These are phyloP conservation scores for Rhadinocentrus ornatus DNA, from an alignment of 2,797 vertebrate species.

Conservation along the genomic window DNA sequence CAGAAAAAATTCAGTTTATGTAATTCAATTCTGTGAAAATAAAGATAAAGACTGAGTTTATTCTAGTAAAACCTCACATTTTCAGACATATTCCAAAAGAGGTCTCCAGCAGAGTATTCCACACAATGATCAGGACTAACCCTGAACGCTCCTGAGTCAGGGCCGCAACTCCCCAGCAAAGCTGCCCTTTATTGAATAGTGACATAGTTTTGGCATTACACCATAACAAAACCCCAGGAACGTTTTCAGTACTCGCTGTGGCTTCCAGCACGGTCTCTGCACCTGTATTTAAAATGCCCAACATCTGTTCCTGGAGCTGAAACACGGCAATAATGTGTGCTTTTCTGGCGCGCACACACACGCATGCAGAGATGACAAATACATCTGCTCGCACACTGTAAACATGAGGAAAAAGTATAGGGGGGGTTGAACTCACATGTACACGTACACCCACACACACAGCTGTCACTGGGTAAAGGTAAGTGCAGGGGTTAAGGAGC, in stretches of 20 bases:
- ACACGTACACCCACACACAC: conserved; percentile 18
- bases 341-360: conserved; percentile 49
- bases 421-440: conserved; percentile 17
- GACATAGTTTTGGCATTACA: conserved; percentile 72
- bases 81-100: neutral
- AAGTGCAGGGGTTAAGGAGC: conserved; percentile 73
- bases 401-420: conserved; percentile 31
- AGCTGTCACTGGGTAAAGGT: conserved; percentile 70
- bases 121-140: conserved; percentile 24
- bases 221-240: conserved; percentile 61
- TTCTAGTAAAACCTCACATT: neutral
- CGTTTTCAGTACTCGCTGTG: conserved; percentile 68
- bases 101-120: conserved; percentile 6
- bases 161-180: conserved; percentile 24
- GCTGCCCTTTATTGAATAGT: conserved; percentile 65
- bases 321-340: conserved; percentile 68
- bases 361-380: conserved; percentile 31
- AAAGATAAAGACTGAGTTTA: neutral
- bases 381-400: conserved; percentile 39
- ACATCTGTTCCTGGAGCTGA: conserved; percentile 77
- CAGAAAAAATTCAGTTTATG: too few relatives aligned
- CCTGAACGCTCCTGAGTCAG: conserved; percentile 1
- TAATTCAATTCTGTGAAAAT: neutral
- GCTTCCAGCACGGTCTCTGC: conserved; percentile 75
- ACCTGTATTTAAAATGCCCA: conserved; percentile 83